phyloP scores from a whole-genome alignment of 1,140 invertebrate genomes.

The Drosophila neocordata region DNA sequence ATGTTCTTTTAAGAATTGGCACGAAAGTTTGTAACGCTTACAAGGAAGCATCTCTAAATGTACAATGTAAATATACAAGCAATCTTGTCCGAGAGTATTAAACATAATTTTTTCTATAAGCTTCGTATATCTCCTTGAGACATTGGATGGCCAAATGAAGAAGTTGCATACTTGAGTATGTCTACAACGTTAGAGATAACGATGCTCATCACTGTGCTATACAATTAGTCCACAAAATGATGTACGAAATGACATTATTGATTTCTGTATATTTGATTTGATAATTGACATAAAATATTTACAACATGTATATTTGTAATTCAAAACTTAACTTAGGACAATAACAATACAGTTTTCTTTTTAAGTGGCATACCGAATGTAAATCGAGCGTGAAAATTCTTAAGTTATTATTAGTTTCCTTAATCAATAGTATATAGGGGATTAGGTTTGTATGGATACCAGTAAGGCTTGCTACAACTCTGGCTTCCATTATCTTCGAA shows the following conservation, averaged over 20 bases:
- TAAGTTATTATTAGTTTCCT: background rate
- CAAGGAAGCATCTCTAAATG: too few species aligned
- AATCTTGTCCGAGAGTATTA: too few species aligned
- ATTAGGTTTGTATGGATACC: background rate
- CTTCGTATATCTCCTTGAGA: too few species aligned
- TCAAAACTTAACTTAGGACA: constrained; percentile 3
- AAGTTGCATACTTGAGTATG: too few species aligned
- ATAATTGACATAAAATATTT: constrained; percentile 12
- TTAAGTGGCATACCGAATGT: constrained; percentile 6
- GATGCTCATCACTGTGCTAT: too few species aligned
- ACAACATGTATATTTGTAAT: constrained; percentile 3
- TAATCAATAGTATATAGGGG: background rate
- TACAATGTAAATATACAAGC: too few species aligned
- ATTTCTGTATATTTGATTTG: constrained; percentile 4
- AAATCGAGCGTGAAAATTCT: constrained; percentile 5
- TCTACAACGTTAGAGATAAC: too few species aligned
- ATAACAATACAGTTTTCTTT: background rate
- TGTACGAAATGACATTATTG: background rate
- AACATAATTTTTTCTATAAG: too few species aligned
- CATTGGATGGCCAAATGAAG: too few species aligned
- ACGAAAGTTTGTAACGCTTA: too few species aligned
- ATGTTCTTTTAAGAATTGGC: too few species aligned
- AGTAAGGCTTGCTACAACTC: background rate
- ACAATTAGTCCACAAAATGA: background rate
- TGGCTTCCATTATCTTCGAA: constrained; percentile 84